Evolutionary conservation across 2,888 invertebrate species (phyloP), one percentile per base, ranked within the genome.

Genomic region (Lamellibrachia satsuma): DNA sequence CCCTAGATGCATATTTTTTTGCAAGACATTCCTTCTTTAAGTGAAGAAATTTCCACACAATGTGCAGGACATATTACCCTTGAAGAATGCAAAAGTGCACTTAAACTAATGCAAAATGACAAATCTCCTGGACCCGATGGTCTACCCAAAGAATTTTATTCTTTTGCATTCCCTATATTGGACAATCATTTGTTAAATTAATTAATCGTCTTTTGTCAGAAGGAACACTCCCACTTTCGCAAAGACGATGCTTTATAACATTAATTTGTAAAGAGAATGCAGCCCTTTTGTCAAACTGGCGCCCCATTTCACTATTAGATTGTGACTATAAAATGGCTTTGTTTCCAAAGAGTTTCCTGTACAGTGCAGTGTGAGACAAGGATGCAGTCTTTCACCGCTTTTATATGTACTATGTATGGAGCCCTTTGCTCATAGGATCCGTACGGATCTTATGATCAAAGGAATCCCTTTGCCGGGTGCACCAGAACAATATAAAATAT

Each of bases 341-440:
- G 7, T 51, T 7, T 52, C 92, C 2, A 51, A 7, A 15, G 51
- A 22, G 4, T 92, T 92, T 39, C 60, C 55, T 15, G 60, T 92
- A 27, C 8, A 39, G 3, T 57, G 91, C 7, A 60, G 60, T n/a
- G 60, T 91, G 7, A 0, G 92, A 27, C 92, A 92, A 75, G 91
- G 92, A 0, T 91, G 91, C 27, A 6, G 52, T 39, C 57, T 92
- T 15, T 92, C 92, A 22, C 52, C 92, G 4, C n/a, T 91, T 2
- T 91, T 92, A n/a, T 92, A 52, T 91, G 57, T 92, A 39, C 52
- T 92, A 7, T 91, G 91, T 91, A 91, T 92, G n/a, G 92, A 92
- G 90, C 92, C 92, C 3, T 75, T 92, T 39, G 75, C 57, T 15
- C 11, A 91, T 91, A 91, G 27, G 39, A 91, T 91, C 8, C 90